A percentile compares a stretch with the other conserved stretches of the same genome.
These are phyloP conservation scores for Alethe diademata DNA, from an alignment of 2,113 vertebrate species.

Conservation along the genomic window DNA sequence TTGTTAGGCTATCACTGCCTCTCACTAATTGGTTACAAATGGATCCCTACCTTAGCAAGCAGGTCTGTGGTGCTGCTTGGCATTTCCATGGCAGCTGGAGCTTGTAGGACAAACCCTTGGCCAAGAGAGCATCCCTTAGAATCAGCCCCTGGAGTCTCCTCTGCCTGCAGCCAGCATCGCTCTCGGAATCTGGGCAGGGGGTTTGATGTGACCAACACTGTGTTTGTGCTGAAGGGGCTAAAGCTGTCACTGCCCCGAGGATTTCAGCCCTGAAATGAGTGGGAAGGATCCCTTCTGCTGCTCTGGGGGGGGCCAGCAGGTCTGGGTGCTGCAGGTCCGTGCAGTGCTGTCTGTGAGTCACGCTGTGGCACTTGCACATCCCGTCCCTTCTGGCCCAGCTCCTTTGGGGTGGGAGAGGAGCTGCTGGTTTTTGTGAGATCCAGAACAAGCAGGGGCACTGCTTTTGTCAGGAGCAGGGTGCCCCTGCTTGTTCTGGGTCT, in stretches of 20 bases:
- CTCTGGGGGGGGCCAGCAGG: background rate
- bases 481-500: background rate
- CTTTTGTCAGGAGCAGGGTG: background rate
- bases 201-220: fast-evolving
- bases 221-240: background rate
- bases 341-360: background rate
- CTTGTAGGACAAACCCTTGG: background rate
- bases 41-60: background rate
- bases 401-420: background rate
- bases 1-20: background rate
- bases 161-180: background rate
- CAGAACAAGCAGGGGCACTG: background rate
- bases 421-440: background rate
- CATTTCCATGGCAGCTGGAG: background rate
- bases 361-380: no score
- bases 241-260: background rate
- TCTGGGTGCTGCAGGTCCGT: background rate
- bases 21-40: slow-evolving; percentile 32
- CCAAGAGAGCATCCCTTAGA: background rate
- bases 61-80: background rate
- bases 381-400: background rate
- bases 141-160: background rate
- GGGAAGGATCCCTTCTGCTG: background rate
- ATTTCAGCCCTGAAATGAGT: background rate
- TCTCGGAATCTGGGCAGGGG: background rate